phyloP scores from a whole-genome alignment of 2,888 invertebrate species.

The Halictus ligatus region DNA sequence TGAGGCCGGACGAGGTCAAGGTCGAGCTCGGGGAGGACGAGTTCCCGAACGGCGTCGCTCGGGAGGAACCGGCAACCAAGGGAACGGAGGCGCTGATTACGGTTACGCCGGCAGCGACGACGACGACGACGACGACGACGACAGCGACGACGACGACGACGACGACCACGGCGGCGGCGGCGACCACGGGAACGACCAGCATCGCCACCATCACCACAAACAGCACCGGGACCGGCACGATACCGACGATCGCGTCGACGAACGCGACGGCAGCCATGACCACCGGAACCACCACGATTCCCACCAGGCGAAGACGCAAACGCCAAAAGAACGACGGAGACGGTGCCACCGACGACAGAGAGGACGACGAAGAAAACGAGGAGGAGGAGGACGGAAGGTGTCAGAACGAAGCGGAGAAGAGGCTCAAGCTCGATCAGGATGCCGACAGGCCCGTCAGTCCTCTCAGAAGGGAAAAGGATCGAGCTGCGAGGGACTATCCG shows the following conservation, averaged over 20 bases:
- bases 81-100: slow-evolving; percentile 46
- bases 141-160: slow-evolving; percentile 1
- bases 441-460: slow-evolving; percentile 74
- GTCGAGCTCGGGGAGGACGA: slow-evolving; percentile 84
- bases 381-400: slow-evolving; percentile 85
- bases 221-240: slow-evolving; percentile 45
- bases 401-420: slow-evolving; percentile 76
- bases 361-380: slow-evolving; percentile 75
- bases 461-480: slow-evolving; percentile 76
- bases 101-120: slow-evolving; percentile 34
- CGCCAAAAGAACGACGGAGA: slow-evolving; percentile 70
- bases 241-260: slow-evolving; percentile 53
- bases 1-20: slow-evolving; percentile 85
- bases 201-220: slow-evolving; percentile 25
- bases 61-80: slow-evolving; percentile 66
- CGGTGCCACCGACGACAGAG: slow-evolving; percentile 67
- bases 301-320: slow-evolving; percentile 71
- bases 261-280: slow-evolving; percentile 67
- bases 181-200: slow-evolving; percentile 20
- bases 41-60: slow-evolving; percentile 63
- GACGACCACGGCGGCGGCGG: slow-evolving; percentile 36
- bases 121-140: slow-evolving; percentile 33
- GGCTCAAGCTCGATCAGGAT: slow-evolving; percentile 77
- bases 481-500: slow-evolving; percentile 72
- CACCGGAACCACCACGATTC: slow-evolving; percentile 65